Percentiles rank a stretch among this genome's conserved stretches.
Evolutionary conservation across 1,140 invertebrate genomes (phyloP).

Genomic region (Coptotermes formosanus): DNA sequence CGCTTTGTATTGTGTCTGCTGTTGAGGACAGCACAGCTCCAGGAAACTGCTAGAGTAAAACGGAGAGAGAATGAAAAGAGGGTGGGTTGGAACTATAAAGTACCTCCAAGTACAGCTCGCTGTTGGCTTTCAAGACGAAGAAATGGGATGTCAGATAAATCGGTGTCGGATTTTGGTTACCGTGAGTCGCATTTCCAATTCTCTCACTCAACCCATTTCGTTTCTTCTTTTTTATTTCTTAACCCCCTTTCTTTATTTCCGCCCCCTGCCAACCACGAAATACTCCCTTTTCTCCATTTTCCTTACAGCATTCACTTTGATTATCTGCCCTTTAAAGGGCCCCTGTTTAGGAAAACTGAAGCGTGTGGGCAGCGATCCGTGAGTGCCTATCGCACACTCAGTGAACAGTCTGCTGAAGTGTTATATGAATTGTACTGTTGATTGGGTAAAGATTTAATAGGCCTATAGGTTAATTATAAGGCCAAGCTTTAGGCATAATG

Average conservation of each 20-base stretch:
- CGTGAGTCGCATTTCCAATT: conserved; percentile 11
- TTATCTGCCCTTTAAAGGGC: conserved; percentile 1
- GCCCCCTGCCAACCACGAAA: background rate
- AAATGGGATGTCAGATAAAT: conserved; percentile 12
- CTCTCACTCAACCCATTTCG: conserved; percentile 14
- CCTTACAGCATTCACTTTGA: background rate
- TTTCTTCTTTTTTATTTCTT: background rate
- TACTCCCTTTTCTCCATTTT: background rate
- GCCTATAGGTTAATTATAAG: too few species aligned
- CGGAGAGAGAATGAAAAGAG: background rate
- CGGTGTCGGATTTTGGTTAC: conserved; percentile 5
- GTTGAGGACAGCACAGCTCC: background rate
- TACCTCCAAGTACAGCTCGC: conserved; percentile 8
- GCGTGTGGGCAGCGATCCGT: background rate
- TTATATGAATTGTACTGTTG: too few species aligned
- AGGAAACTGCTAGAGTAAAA: background rate
- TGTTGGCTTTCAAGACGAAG: conserved; percentile 18
- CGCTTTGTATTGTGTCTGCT: background rate
- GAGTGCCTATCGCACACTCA: too few species aligned
- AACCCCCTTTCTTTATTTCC: background rate
- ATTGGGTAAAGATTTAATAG: too few species aligned
- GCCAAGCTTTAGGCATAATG: too few species aligned
- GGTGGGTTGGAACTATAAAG: conserved; percentile 10
- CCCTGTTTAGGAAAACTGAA: background rate
- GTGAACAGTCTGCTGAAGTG: too few species aligned